These are phyloP conservation scores for Empidonax traillii DNA, from an alignment of 2,113 vertebrate species.

Conservation along the genomic window DNA sequence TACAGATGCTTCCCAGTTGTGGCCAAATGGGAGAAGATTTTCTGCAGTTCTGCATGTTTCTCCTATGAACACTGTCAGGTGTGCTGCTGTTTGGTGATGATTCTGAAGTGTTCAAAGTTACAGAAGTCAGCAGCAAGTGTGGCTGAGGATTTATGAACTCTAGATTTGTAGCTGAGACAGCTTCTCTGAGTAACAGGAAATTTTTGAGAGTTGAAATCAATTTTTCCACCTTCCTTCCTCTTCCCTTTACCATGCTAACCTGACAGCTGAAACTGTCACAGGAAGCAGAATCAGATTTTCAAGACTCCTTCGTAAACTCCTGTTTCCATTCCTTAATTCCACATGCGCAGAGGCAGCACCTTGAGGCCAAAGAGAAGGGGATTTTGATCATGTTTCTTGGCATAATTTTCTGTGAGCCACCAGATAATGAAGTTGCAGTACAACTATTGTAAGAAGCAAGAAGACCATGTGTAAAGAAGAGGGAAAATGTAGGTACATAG, in stretches of 20 bases:
- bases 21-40: background rate
- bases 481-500: background rate
- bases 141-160: background rate
- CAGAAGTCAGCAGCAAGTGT: background rate
- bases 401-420: background rate
- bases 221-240: background rate
- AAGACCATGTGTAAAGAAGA: background rate
- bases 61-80: background rate
- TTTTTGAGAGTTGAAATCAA: background rate
- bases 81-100: background rate
- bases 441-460: background rate
- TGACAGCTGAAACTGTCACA: background rate
- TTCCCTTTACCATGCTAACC: background rate
- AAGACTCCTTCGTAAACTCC: background rate
- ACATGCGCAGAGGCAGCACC: background rate
- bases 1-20: background rate
- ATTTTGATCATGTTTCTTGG: background rate
- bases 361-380: background rate
- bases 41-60: background rate
- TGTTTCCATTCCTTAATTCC: background rate
- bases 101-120: background rate
- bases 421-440: background rate
- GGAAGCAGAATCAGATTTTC: background rate
- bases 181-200: background rate
- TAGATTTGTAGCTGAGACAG: background rate